Conservation (phyloP, 92 coral and sea anemone genomes). For the Parazoanthus swiftii region DNA sequence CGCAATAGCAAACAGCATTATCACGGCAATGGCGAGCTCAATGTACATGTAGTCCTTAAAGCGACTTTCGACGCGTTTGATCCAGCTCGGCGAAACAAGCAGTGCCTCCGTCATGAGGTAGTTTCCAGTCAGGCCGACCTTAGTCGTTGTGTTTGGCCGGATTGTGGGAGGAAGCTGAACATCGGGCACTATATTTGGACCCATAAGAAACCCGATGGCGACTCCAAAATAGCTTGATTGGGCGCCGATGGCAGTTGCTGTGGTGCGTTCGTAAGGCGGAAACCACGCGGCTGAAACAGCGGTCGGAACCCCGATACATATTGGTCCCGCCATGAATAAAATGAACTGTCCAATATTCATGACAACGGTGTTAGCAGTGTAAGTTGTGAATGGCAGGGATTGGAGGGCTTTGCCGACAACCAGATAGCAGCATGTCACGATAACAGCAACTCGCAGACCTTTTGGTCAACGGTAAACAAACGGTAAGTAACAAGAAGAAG, state of each 20-base stretch:
- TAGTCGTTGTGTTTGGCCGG: not conserved
- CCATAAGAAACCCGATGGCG: conserved; percentile 21
- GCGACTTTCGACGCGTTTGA: not conserved
- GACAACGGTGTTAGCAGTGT: not conserved
- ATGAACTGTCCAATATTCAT: conserved; percentile 33
- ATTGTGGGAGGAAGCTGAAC: not conserved
- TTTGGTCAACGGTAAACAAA: not conserved
- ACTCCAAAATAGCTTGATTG: conserved; percentile 30
- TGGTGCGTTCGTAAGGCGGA: conserved; percentile 21
- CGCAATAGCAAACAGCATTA: conserved; percentile 36
- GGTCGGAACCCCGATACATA: conserved; percentile 27
- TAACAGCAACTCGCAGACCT: conserved; percentile 31
- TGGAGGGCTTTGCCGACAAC: conserved; percentile 35
- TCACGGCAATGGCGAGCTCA: conserved; percentile 35
- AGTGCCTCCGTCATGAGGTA: not conserved
- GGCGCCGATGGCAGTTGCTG: conserved; percentile 25
- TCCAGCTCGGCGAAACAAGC: not conserved
- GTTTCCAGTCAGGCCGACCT: not conserved
- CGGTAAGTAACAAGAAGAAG: not conserved
- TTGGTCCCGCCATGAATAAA: conserved; percentile 25
- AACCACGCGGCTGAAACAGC: conserved; percentile 37
- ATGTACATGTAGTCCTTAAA: conserved; percentile 42
- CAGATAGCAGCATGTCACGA: conserved; percentile 11
- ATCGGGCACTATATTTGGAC: conserved; percentile 22
- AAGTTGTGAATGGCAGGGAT: conserved; percentile 4